Conservation (phyloP, 2,888 invertebrate species). For the Diploptera punctata region DNA sequence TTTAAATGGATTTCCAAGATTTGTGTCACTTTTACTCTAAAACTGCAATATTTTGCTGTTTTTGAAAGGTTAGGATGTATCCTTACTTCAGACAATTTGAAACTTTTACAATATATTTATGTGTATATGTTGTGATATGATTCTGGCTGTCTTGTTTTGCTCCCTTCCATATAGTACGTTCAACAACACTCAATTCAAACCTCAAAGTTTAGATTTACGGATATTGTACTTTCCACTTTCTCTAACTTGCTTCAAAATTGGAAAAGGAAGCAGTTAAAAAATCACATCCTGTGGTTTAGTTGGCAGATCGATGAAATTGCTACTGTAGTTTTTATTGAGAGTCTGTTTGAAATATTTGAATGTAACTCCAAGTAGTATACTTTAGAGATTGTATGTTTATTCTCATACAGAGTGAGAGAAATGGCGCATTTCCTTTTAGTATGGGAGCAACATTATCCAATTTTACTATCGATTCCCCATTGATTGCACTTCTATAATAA, state of each 20-base stretch:
- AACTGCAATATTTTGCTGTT: background rate
- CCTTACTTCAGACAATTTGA: background rate
- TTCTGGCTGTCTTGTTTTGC: background rate
- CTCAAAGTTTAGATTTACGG: constrained; percentile 22
- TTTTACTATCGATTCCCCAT: too few relatives aligned
- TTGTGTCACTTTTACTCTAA: background rate
- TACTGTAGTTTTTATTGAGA: background rate
- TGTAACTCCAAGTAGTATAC: background rate
- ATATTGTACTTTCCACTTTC: constrained; percentile 2
- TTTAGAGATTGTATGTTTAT: too few relatives aligned
- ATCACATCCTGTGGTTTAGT: background rate
- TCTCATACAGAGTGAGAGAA: too few relatives aligned
- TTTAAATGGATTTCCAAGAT: too few relatives aligned
- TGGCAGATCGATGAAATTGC: background rate
- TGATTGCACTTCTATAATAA: too few relatives aligned
- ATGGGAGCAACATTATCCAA: too few relatives aligned
- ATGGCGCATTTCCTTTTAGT: too few relatives aligned
- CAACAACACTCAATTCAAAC: constrained; percentile 1
- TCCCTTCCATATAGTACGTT: background rate
- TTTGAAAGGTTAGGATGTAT: background rate
- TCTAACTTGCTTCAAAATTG: background rate
- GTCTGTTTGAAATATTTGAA: background rate
- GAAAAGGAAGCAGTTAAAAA: constrained; percentile 6
- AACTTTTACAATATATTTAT: constrained; percentile 10
- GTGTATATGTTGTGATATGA: background rate